Evolutionary conservation across 2,888 invertebrate species (phyloP), one percentile per base, ranked within the genome.

Genomic region (Hyles lineata): DNA sequence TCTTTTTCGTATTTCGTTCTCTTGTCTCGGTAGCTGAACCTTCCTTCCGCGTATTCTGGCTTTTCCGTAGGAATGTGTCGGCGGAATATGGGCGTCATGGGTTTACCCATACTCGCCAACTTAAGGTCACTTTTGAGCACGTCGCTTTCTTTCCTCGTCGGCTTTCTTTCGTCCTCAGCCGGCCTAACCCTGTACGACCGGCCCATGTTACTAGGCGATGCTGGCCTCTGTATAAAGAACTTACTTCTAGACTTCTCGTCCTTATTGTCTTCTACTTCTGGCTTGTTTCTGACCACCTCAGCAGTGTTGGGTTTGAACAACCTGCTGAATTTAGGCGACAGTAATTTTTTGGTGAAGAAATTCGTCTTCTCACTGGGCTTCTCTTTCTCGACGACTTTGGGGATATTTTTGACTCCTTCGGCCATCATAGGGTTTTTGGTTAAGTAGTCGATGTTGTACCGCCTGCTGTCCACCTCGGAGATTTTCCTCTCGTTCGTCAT

Each of bases 81-180:
- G 6, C 93, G 82, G 79, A 95, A 93, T 76, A 92, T 90, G 0
- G 95, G 95, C 8, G 95, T 95, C 93, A 94, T 92, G 0, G 94
- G 95, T 72, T 93, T 94, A 0, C 94, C 94, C 82, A 92, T 74
- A 67, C 87, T 90, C 0, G 94, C 93, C 5, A 94, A 76, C 70
- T 94, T 94, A 0, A 93, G 71, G 74, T 94, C 94, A 17, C 88
- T 91, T 70, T 93, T 90, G 0, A 94, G 73, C 0, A 94, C 87
- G 59, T 89, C 88, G 81, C 72, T 79, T 19, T 74, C 83, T 19
- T 77, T 83, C 76, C 72, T 76, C 72, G 5, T 72, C 25, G 59
- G 63, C 70, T 78, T 73, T 17, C 77, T 72, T 15, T 80, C 73
- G 8, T 77, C 82, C 21, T 85, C 85, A 0, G 82, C 75, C 0